These are phyloP conservation scores for Tricholaema leucomelas DNA, from an alignment of 2,113 vertebrate species.

Conservation along the genomic window DNA sequence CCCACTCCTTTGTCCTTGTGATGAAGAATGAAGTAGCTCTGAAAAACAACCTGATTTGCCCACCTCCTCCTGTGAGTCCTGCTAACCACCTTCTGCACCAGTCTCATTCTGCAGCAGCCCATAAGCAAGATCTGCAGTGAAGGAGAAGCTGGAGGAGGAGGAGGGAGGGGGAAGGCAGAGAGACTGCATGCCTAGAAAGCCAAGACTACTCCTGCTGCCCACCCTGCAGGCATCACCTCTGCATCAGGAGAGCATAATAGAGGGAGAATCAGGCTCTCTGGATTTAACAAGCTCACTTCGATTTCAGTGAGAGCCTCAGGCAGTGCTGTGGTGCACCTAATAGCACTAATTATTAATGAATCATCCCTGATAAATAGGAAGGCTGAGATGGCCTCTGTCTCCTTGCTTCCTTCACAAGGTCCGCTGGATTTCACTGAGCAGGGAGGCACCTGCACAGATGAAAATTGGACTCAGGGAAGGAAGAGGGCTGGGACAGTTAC, in stretches of 20 bases:
- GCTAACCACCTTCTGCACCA: not conserved
- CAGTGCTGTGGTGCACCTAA: slow-evolving; percentile 5
- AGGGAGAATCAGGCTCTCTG: not conserved
- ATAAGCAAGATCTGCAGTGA: not conserved
- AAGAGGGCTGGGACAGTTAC: not conserved
- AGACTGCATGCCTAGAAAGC: not conserved
- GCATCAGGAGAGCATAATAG: not conserved
- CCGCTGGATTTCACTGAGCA: not conserved
- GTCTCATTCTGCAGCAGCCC: not conserved
- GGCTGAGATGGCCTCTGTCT: not conserved
- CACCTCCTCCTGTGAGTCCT: not conserved
- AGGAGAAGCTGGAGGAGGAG: not conserved
- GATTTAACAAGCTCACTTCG: slow-evolving; percentile 28
- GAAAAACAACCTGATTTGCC: not conserved
- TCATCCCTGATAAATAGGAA: not conserved
- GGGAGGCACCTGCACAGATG: not conserved
- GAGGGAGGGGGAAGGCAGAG: not conserved
- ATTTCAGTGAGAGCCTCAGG: slow-evolving; percentile 29
- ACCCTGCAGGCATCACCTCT: not conserved
- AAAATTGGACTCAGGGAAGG: not conserved
- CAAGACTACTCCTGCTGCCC: not conserved
- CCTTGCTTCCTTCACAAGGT: not conserved
- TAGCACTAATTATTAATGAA: slow-evolving; percentile 47
- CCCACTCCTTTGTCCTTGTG: not conserved
- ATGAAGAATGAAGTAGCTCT: not conserved